Conservation (phyloP, 30 jellyfish, hydroid and myxozoan genomes). For the Aurelia sp. region DNA sequence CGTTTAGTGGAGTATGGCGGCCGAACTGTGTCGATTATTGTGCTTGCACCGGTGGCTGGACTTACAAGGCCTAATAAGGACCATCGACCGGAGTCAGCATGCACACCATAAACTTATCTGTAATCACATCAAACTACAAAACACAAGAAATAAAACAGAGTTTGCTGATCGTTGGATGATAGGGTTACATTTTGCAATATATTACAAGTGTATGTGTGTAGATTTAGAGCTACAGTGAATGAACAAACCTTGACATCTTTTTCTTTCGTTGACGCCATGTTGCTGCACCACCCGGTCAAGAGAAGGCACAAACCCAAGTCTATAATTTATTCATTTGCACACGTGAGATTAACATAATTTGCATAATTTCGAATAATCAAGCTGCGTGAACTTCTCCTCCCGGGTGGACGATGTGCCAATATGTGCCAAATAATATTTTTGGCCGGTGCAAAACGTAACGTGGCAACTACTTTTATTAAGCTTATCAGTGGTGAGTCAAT, state of each 20-base stretch:
- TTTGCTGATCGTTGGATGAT: neutral
- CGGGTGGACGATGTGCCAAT: too few species aligned
- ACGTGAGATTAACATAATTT: conserved; percentile 64
- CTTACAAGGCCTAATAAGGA: too few species aligned
- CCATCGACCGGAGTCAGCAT: too few species aligned
- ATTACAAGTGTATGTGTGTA: neutral
- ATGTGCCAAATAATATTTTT: too few species aligned
- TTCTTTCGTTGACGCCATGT: conserved; percentile 63
- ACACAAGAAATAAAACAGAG: neutral
- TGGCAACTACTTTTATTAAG: too few species aligned
- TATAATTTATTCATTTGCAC: conserved; percentile 70
- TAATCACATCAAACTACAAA: neutral
- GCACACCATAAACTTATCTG: too few species aligned
- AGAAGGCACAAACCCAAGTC: conserved; percentile 66
- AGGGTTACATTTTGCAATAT: neutral
- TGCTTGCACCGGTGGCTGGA: too few species aligned
- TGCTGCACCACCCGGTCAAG: conserved; percentile 79
- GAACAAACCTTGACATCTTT: conserved; percentile 67
- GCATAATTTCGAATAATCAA: conserved; percentile 14
- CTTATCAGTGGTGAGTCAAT: too few species aligned
- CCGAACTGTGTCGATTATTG: too few species aligned
- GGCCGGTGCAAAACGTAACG: too few species aligned
- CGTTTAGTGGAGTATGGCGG: too few species aligned
- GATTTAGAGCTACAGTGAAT: conserved; percentile 26
- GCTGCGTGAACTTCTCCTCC: too few species aligned